phyloP scores from a whole-genome alignment of 2,113 vertebrate species.

The Cromileptes altivelis region DNA sequence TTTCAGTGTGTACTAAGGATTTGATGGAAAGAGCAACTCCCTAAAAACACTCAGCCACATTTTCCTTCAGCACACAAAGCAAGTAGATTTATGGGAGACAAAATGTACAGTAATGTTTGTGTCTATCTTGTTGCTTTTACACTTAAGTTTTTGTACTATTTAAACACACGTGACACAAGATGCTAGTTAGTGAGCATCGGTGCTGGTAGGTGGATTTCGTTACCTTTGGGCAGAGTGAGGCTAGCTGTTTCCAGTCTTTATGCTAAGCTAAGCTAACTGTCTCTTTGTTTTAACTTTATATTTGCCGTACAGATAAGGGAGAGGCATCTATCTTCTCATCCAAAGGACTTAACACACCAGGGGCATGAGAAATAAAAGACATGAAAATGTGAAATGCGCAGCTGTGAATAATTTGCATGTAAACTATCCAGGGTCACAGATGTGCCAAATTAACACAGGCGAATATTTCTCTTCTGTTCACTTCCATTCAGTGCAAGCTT shows the following conservation, averaged over 20 bases:
- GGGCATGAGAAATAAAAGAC: too few species aligned
- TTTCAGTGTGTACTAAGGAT: constrained; percentile 27
- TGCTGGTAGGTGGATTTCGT: neutral
- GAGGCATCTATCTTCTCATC: neutral
- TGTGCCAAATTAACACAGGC: too few species aligned
- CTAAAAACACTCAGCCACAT: constrained; percentile 15
- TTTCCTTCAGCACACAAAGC: constrained; percentile 17
- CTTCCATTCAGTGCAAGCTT: too few species aligned
- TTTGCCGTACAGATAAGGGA: neutral
- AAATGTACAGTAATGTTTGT: neutral
- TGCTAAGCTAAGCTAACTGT: neutral
- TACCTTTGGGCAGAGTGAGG: neutral
- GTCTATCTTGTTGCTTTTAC: neutral
- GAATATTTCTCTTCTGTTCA: too few species aligned
- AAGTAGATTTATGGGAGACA: too few species aligned
- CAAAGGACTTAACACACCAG: neutral
- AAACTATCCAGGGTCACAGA: too few species aligned
- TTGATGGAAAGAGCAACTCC: constrained; percentile 14
- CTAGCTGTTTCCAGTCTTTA: neutral
- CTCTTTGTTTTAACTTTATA: neutral
- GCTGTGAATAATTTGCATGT: too few species aligned
- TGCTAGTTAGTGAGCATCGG: neutral
- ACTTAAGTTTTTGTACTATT: neutral
- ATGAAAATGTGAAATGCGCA: too few species aligned
- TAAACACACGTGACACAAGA: neutral